These are phyloP conservation scores for Smutsia temminckii DNA, from an alignment of 2,797 vertebrate species.

Conservation along the genomic window DNA sequence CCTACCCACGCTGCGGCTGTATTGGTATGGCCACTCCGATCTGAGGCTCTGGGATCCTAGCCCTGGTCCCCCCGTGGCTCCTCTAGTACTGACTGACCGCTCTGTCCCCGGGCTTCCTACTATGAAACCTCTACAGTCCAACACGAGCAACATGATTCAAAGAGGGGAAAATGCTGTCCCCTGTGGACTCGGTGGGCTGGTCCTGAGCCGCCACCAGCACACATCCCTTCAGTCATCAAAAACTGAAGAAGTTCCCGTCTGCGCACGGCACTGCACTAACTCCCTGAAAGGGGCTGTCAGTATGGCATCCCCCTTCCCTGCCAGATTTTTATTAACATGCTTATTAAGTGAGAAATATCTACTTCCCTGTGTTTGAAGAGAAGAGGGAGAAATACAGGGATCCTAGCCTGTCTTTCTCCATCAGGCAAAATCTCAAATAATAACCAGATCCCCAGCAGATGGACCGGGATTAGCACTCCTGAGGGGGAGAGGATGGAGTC, in stretches of 20 bases:
- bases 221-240: background rate
- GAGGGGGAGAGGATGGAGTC: slow-evolving; percentile 35
- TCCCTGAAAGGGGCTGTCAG: background rate
- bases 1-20: background rate
- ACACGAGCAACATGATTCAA: background rate
- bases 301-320: background rate
- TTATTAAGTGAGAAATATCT: slow-evolving; percentile 52
- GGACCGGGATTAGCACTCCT: slow-evolving; percentile 62
- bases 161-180: background rate
- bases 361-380: slow-evolving; percentile 35
- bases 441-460: slow-evolving; percentile 65
- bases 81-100: background rate
- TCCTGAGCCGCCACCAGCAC: background rate
- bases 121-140: background rate
- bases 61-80: background rate
- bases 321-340: slow-evolving; percentile 23
- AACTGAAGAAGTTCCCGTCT: background rate
- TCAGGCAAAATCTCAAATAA: slow-evolving; percentile 55
- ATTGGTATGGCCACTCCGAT: too few species aligned
- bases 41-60: background rate
- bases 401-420: background rate
- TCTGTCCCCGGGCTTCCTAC: background rate
- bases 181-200: background rate
- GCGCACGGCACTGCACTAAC: background rate
- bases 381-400: background rate